Evolutionary conservation across 2,113 vertebrate species (phyloP), one percentile per base, ranked within the genome.

Genomic region (Aix galericulata): DNA sequence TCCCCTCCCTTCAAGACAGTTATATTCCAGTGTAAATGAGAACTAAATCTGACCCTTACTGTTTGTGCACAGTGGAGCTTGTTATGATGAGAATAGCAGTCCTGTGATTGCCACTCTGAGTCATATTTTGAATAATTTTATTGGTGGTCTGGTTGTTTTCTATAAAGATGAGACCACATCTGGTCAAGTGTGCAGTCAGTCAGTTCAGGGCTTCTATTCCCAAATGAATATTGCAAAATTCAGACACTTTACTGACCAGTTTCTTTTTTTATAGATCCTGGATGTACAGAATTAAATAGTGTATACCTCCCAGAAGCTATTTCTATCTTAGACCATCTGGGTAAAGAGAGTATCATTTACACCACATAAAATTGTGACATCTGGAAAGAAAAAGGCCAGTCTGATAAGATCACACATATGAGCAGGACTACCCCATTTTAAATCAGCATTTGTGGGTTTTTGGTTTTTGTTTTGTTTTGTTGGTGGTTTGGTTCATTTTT

Each of bases 361-460:
- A 93, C 91, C 74, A 94, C 82, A 88, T 96, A 96, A 98, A 97
- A 91, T 66, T 64, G 73, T 76, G 82, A 88, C 96, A 97, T 91
- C 87, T 97, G 97, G 93, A 94, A 95, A 96, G 71, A 48, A 96
- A 93, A 96, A 96, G 87, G 60, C 76, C 82, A 82, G 63, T 58
- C 82, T 97, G 95, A 97, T 96, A 96, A 96, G 90, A 94, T 94
- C 92, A 79, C 62, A 93, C 34, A 55, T 29, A 85, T 69, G 86
- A 93, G 63, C 38, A 92, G 66, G 52, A 83, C 53, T 82, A 93
- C 59, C 50, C 20, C 67, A 32, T 63, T 96, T 95, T 94, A 82
- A 75, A 94, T 82, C 56, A 82, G 27, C 48, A 8, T 83, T 87
- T 89, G 6, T 3, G 13, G 38, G 25, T 78, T 59, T 59, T 23